These are phyloP conservation scores for Rhodinocichla rosea DNA, from an alignment of 2,113 vertebrate species.

Conservation along the genomic window DNA sequence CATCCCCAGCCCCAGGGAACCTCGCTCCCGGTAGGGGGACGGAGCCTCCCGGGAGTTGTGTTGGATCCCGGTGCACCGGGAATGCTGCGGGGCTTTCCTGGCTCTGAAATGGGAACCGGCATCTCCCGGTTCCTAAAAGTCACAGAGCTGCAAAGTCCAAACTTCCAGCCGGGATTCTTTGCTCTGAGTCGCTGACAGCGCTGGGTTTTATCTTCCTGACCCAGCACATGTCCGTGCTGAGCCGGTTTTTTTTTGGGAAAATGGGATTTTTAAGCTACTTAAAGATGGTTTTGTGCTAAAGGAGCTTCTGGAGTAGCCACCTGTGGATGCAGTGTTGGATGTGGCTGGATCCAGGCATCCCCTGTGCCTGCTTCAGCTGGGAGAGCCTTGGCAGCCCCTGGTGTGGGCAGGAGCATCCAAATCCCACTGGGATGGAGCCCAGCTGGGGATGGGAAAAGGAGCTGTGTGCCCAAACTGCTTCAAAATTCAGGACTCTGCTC, in stretches of 20 bases:
- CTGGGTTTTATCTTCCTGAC: neutral
- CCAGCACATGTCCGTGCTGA: rapidly evolving
- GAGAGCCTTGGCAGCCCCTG: neutral
- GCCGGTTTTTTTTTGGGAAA: neutral
- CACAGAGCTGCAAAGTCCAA: neutral
- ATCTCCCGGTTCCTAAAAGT: neutral
- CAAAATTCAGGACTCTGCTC: neutral
- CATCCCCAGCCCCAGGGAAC: neutral
- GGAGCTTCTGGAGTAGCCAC: neutral
- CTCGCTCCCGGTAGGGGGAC: neutral
- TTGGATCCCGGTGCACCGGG: neutral
- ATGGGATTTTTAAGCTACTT: neutral
- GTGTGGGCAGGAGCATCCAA: neutral
- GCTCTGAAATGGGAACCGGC: rapidly evolving
- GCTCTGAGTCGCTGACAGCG: rapidly evolving
- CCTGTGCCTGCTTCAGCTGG: rapidly evolving
- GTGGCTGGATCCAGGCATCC: neutral
- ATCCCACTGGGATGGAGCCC: neutral
- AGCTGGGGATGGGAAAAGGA: neutral
- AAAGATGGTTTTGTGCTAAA: neutral
- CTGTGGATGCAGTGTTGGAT: neutral
- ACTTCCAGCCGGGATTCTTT: neutral
- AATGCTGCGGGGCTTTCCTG: neutral
- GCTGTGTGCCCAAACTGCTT: neutral
- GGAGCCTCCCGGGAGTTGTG: neutral